phyloP scores from a whole-genome alignment of 2,888 invertebrate genomes.

The Athripsodes cinereus region DNA sequence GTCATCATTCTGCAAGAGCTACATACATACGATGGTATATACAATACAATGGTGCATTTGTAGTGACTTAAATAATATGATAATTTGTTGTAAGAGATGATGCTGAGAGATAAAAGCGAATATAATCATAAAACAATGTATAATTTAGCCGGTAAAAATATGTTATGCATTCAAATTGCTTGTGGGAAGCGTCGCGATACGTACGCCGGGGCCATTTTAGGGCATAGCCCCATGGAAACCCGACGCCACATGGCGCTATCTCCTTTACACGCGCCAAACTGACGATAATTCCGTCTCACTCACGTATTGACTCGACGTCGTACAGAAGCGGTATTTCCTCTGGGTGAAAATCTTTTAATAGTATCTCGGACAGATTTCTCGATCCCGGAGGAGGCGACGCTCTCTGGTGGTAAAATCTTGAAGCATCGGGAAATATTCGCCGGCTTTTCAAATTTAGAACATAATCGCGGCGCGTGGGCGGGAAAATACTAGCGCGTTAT shows the following conservation, averaged over 20 bases:
- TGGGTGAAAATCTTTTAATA: slow-evolving; percentile 47
- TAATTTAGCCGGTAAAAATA: slow-evolving; percentile 4
- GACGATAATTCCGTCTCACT: slow-evolving; percentile 10
- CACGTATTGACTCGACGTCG: slow-evolving; percentile 4
- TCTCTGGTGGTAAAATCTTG: slow-evolving; percentile 13
- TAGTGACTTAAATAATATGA: too few species aligned
- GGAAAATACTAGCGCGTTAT: slow-evolving; percentile 9
- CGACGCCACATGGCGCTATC: slow-evolving; percentile 36
- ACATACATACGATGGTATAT: too few species aligned
- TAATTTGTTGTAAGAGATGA: too few species aligned
- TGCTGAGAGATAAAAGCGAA: too few species aligned
- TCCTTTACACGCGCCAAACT: slow-evolving; percentile 11
- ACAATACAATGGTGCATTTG: too few species aligned
- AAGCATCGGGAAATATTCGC: slow-evolving; percentile 11
- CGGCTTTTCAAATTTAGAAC: slow-evolving; percentile 21
- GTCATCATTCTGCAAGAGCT: too few species aligned
- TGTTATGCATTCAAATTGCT: slow-evolving; percentile 12
- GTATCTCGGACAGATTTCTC: slow-evolving; percentile 33
- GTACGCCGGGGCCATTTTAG: slow-evolving; percentile 64
- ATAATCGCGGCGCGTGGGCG: slow-evolving; percentile 21
- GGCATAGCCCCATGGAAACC: slow-evolving; percentile 65
- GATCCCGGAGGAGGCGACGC: slow-evolving; percentile 3
- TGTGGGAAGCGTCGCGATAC: slow-evolving; percentile 14
- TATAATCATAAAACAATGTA: too few species aligned
- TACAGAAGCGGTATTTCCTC: slow-evolving; percentile 3